phyloP scores from a whole-genome alignment of 1,140 invertebrate genomes.

The Cheumatopsyche charites region DNA sequence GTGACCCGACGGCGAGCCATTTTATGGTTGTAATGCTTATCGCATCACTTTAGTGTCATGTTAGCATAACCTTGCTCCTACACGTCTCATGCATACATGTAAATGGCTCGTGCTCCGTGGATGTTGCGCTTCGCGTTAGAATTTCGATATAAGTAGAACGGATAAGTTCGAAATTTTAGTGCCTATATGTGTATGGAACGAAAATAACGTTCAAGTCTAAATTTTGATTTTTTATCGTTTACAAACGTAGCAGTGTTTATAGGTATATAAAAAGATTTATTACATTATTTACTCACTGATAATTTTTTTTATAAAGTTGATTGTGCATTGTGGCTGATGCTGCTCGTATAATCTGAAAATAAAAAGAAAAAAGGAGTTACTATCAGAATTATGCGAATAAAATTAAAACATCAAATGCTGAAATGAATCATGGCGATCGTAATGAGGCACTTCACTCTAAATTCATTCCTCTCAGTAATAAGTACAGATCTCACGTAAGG shows the following conservation, averaged over 20 bases:
- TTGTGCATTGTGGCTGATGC: not conserved
- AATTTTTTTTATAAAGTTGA: no score
- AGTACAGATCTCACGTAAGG: conserved; percentile 17
- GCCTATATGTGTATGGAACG: no score
- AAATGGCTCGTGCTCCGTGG: not conserved
- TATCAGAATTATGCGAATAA: not conserved
- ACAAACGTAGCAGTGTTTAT: no score
- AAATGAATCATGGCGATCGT: conserved; percentile 9
- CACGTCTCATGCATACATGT: not conserved
- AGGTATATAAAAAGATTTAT: no score
- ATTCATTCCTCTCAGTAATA: not conserved
- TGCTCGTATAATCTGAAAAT: not conserved
- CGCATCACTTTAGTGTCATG: conserved; percentile 39
- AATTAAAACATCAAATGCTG: not conserved
- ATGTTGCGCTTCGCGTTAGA: no score
- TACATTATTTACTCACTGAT: no score
- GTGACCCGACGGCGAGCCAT: conserved; percentile 13
- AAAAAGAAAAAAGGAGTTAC: no score
- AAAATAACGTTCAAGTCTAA: no score
- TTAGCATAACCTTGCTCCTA: conserved; percentile 34
- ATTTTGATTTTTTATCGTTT: no score
- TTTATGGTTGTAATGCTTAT: conserved; percentile 36
- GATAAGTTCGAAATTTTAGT: no score
- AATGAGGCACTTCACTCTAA: conserved; percentile 9
- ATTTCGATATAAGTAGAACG: no score